These are phyloP conservation scores for Agrochola lychnidis DNA, from an alignment of 2,888 invertebrate species.

Conservation along the genomic window DNA sequence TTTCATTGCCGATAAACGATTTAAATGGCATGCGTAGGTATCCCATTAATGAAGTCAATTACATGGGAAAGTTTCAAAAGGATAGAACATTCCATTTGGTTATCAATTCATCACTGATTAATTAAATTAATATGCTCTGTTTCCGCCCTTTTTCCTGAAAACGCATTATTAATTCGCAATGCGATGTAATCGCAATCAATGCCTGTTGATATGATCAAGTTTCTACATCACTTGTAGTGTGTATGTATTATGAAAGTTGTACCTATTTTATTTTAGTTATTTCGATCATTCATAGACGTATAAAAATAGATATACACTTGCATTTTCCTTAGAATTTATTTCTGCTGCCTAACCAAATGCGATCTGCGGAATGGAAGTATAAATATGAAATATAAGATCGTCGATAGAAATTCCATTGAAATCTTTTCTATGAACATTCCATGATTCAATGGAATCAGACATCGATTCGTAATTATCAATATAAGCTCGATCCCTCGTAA, in stretches of 20 bases:
- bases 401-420: conserved; percentile 14
- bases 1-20: conserved; percentile 55
- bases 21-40: conserved; percentile 39
- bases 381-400: background rate
- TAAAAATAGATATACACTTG: background rate
- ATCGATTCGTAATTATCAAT: conserved; percentile 5
- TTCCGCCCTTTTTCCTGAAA: background rate
- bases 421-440: conserved; percentile 10
- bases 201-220: background rate
- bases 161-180: background rate
- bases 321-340: background rate
- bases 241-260: background rate
- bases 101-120: conserved; percentile 5
- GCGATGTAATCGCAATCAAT: background rate
- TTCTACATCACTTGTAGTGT: background rate
- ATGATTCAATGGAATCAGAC: conserved; percentile 9
- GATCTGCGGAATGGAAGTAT: background rate
- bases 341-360: background rate
- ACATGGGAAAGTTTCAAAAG: conserved; percentile 47
- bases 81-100: conserved; percentile 19
- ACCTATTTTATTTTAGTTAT: no score
- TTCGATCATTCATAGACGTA: background rate
- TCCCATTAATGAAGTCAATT: conserved; percentile 50
- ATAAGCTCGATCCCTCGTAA: conserved; percentile 3
- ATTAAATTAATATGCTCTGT: background rate